Conservation (phyloP, 2,797 vertebrate genomes). For the Setipinna tenuifilis region DNA sequence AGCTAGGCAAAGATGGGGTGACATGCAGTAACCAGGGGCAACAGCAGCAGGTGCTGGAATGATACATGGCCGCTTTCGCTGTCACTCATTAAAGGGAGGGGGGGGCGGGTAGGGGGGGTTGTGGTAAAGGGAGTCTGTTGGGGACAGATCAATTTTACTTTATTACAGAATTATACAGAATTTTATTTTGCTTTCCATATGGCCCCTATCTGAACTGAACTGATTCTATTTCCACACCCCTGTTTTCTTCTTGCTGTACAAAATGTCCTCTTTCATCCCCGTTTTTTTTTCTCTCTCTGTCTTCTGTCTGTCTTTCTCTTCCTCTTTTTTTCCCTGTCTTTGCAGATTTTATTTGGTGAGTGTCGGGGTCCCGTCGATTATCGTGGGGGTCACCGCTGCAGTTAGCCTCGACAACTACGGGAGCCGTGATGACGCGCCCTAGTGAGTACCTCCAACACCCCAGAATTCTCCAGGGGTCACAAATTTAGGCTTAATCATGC, state of each 20-base stretch:
- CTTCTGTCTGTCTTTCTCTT: background rate
- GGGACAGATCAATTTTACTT: conserved; percentile 34
- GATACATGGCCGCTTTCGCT: conserved; percentile 14
- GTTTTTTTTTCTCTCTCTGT: background rate
- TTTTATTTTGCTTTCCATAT: background rate
- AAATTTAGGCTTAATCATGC: conserved; percentile 26
- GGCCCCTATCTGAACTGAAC: background rate
- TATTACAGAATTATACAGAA: background rate
- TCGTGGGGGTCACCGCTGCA: conserved; percentile 90
- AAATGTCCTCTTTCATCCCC: background rate
- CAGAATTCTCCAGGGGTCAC: conserved; percentile 7
- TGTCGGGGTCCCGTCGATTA: conserved; percentile 88
- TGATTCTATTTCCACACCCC: background rate
- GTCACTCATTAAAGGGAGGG: conserved; percentile 30
- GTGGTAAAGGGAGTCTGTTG: background rate
- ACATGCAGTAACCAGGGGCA: conserved; percentile 36
- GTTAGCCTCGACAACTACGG: conserved; percentile 91
- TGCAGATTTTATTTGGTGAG: conserved; percentile 90
- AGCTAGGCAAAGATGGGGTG: conserved; percentile 31
- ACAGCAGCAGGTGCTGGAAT: conserved; percentile 39
- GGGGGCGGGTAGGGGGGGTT: background rate
- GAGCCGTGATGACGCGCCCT: conserved; percentile 81
- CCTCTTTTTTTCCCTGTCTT: conserved; percentile 36
- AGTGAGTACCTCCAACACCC: conserved; percentile 79
- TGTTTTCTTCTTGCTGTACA: background rate